Conservation (phyloP, 2,888 invertebrate species). For the Amblyteles armatorius region DNA sequence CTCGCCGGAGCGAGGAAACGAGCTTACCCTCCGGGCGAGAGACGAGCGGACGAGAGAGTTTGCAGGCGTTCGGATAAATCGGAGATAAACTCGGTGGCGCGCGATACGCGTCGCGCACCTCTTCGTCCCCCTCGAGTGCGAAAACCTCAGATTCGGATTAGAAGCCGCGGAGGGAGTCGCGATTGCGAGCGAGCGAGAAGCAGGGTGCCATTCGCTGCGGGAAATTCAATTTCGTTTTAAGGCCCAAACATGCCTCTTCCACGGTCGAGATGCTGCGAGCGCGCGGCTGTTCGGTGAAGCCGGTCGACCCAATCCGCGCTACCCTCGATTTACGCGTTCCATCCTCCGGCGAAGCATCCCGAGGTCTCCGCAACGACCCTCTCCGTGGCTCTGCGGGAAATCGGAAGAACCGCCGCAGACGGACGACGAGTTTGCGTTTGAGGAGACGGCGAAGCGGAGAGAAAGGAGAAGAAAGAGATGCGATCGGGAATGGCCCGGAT, state of each 20-base stretch:
- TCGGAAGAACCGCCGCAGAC: background rate
- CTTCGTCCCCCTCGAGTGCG: slow-evolving; percentile 47
- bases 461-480: slow-evolving; percentile 5
- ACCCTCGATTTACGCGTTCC: slow-evolving; percentile 64
- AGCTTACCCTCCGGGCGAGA: slow-evolving; percentile 2
- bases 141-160: slow-evolving; percentile 68
- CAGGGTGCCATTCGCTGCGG: slow-evolving; percentile 56
- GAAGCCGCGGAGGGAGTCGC: slow-evolving; percentile 45
- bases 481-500: background rate
- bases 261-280: background rate
- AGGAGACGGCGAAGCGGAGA: background rate
- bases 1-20: slow-evolving; percentile 52
- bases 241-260: slow-evolving; percentile 65
- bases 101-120: slow-evolving; percentile 45
- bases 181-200: background rate
- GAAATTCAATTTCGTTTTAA: slow-evolving; percentile 69
- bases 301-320: slow-evolving; percentile 31
- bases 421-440: background rate
- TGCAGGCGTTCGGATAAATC: slow-evolving; percentile 65
- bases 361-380: slow-evolving; percentile 29
- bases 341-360: slow-evolving; percentile 42
- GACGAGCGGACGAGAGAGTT: slow-evolving; percentile 26
- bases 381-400: background rate
- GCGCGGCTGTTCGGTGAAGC: background rate
- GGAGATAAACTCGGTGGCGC: slow-evolving; percentile 66